Evolutionary conservation across 2,113 vertebrate genomes (phyloP).

Genomic region (Archilochus colubris): DNA sequence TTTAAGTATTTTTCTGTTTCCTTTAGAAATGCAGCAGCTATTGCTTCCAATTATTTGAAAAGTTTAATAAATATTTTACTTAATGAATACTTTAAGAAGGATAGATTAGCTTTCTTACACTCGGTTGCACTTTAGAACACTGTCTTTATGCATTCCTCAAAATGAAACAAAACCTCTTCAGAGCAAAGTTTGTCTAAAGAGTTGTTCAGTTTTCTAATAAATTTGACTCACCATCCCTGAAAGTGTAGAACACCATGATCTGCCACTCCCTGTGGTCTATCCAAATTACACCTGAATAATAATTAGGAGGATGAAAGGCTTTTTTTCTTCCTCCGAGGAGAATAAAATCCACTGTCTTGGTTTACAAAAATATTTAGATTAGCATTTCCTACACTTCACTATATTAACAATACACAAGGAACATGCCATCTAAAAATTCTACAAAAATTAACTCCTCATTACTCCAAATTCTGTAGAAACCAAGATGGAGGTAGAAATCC

Average conservation of each 20-base stretch:
- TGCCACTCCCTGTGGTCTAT: not conserved
- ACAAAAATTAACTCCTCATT: not conserved
- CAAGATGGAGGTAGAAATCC: not conserved
- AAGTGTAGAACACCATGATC: not conserved
- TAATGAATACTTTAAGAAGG: not conserved
- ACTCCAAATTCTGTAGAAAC: not conserved
- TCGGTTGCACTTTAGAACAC: not conserved
- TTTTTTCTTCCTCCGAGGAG: not conserved
- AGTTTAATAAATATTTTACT: not conserved
- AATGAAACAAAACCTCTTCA: not conserved
- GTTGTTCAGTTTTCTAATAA: not conserved
- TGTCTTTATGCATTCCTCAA: not conserved
- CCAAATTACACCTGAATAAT: not conserved
- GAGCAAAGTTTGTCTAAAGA: not conserved
- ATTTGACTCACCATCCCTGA: not conserved
- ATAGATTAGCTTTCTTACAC: not conserved
- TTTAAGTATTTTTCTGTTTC: not conserved
- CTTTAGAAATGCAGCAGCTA: not conserved
- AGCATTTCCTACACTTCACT: not conserved
- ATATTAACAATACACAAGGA: not conserved
- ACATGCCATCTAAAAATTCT: not conserved
- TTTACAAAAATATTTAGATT: not conserved
- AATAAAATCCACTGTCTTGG: not conserved
- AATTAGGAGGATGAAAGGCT: not conserved
- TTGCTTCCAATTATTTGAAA: not conserved